Evolutionary conservation across 2,797 vertebrate genomes (phyloP).

Genomic region (Sternotherus odoratus): DNA sequence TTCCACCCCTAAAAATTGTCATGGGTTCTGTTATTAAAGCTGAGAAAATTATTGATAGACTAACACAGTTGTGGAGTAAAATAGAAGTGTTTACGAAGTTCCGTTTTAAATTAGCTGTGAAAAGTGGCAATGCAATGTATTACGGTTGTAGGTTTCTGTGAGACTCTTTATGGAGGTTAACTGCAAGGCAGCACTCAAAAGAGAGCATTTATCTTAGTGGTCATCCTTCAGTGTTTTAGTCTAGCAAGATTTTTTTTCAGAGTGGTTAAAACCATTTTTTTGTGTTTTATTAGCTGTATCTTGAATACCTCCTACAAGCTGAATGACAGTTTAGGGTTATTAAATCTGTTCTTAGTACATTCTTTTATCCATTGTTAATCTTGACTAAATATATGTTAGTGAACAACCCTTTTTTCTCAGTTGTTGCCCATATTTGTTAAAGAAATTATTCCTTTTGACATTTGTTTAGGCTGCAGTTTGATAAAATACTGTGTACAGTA

Average conservation of each 20-base stretch:
- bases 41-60: constrained; percentile 74
- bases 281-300: constrained; percentile 83
- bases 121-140: constrained; percentile 77
- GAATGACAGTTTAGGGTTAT: constrained; percentile 83
- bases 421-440: constrained; percentile 88
- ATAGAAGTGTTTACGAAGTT: constrained; percentile 81
- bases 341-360: constrained; percentile 78
- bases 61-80: constrained; percentile 76
- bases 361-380: constrained; percentile 84
- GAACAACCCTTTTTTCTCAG: constrained; percentile 75
- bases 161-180: constrained; percentile 76
- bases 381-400: constrained; percentile 81
- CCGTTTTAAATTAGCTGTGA: constrained; percentile 80
- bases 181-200: constrained; percentile 74
- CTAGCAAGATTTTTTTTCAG: constrained; percentile 65
- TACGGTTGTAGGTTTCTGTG: constrained; percentile 70
- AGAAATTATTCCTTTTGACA: constrained; percentile 82
- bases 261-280: constrained; percentile 78
- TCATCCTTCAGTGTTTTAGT: constrained; percentile 74
- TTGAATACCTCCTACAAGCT: constrained; percentile 81
- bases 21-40: constrained; percentile 60
- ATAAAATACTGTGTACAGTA: constrained; percentile 82
- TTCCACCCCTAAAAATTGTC: constrained; percentile 69
- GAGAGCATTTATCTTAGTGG: constrained; percentile 80
- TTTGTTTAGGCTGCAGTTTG: constrained; percentile 85